Conservation (phyloP, 2,888 invertebrate species). For the Xylocampa areola region DNA sequence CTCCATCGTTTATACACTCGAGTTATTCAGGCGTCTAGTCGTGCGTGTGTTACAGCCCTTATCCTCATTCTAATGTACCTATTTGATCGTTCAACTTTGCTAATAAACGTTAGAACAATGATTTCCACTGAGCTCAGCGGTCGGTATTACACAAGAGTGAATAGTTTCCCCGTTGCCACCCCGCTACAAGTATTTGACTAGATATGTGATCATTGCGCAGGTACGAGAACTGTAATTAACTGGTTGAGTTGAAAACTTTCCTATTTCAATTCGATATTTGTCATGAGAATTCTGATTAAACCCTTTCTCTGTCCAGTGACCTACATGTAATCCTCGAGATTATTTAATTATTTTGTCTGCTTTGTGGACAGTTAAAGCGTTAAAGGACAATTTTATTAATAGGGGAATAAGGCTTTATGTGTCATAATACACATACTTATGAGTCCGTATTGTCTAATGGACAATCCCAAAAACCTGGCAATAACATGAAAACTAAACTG, state of each 20-base stretch:
- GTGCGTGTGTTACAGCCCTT: constrained; percentile 28
- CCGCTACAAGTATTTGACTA: constrained; percentile 49
- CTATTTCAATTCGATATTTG: not conserved
- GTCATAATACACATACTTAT: not conserved
- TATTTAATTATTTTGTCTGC: no score
- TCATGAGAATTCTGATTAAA: not conserved
- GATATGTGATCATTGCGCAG: constrained; percentile 45
- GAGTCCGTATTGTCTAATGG: no score
- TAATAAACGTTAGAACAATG: constrained; percentile 70
- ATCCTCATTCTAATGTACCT: constrained; percentile 53
- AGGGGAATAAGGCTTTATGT: no score
- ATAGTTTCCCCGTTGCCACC: constrained; percentile 59
- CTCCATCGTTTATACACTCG: constrained; percentile 21
- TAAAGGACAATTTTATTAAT: no score
- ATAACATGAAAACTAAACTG: constrained; percentile 32
- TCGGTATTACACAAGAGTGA: constrained; percentile 61
- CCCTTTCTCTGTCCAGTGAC: no score
- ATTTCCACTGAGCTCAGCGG: constrained; percentile 60
- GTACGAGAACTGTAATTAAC: constrained; percentile 26
- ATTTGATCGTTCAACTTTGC: constrained; percentile 66
- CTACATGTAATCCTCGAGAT: no score
- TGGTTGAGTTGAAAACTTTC: constrained; percentile 1
- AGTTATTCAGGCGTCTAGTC: constrained; percentile 29
- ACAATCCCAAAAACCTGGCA: not conserved
- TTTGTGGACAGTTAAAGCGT: no score